Conservation (phyloP, 2,888 invertebrate species). For the Drosophila paracracens region DNA sequence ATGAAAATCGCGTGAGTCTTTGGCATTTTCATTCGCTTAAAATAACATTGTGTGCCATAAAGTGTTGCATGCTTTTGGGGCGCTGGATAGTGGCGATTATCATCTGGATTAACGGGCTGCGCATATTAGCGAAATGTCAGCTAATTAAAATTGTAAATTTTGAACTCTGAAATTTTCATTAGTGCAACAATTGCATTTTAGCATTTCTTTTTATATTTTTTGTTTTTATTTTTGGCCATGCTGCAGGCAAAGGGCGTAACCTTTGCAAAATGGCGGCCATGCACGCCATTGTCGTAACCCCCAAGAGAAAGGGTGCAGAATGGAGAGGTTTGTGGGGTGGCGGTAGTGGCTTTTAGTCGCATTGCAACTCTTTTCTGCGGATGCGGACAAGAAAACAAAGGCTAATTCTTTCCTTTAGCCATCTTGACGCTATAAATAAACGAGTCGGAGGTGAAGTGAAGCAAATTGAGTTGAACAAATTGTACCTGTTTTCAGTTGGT, state of each 20-base stretch:
- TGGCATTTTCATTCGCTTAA: slow-evolving; percentile 20
- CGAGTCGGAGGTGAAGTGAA: slow-evolving; percentile 48
- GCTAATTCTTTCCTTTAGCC: slow-evolving; percentile 45
- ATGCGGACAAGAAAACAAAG: slow-evolving; percentile 25
- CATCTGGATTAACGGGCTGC: slow-evolving; percentile 41
- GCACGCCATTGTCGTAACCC: slow-evolving; percentile 51
- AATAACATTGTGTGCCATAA: slow-evolving; percentile 25
- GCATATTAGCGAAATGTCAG: slow-evolving; percentile 61
- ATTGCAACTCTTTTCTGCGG: slow-evolving; percentile 23
- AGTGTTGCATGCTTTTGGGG: slow-evolving; percentile 33
- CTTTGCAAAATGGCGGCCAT: slow-evolving; percentile 47
- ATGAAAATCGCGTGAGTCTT: slow-evolving; percentile 43
- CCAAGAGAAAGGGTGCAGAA: background rate
- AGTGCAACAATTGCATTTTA: slow-evolving; percentile 52
- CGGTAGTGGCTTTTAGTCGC: slow-evolving; percentile 9
- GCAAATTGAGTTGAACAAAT: slow-evolving; percentile 78
- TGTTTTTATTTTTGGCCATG: slow-evolving; percentile 24
- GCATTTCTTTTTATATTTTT: slow-evolving; percentile 20
- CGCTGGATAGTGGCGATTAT: slow-evolving; percentile 16
- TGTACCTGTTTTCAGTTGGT: slow-evolving; percentile 63
- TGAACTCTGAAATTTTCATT: slow-evolving; percentile 70
- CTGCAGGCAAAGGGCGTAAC: slow-evolving; percentile 26
- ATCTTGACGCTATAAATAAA: slow-evolving; percentile 51
- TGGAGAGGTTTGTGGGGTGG: background rate
- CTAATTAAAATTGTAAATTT: slow-evolving; percentile 75